Percentiles rank a stretch among this genome's conserved stretches.
These are phyloP conservation scores for Charina bottae DNA, from an alignment of 2,113 vertebrate species.

Conservation along the genomic window DNA sequence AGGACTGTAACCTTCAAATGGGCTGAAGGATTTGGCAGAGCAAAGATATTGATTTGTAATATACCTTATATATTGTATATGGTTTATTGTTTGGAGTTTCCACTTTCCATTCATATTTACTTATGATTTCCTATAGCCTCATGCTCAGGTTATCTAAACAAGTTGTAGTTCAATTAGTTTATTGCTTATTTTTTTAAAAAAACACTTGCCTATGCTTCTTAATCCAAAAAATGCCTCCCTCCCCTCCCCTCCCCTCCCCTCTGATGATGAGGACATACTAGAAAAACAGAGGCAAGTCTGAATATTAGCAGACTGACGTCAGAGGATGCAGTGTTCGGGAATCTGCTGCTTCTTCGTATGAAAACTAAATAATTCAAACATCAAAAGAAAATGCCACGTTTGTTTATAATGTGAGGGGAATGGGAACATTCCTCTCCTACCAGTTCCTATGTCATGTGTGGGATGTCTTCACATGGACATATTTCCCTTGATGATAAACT, in stretches of 20 bases:
- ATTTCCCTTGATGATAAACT: slow-evolving; percentile 47
- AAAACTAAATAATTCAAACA: neutral
- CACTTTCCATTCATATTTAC: neutral
- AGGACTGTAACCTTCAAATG: neutral
- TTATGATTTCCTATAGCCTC: neutral
- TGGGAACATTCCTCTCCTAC: slow-evolving; percentile 19
- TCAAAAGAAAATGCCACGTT: slow-evolving; percentile 28
- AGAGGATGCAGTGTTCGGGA: neutral
- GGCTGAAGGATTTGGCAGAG: neutral
- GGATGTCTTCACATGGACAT: slow-evolving; percentile 19
- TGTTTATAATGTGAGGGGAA: neutral
- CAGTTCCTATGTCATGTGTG: slow-evolving; percentile 24
- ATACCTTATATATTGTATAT: neutral
- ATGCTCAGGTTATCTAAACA: neutral
- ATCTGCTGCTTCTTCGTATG: slow-evolving; percentile 23
- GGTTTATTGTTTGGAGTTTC: neutral
- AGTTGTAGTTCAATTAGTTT: neutral
- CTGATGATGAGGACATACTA: neutral
- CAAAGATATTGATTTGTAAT: neutral
- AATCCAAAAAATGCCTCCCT: too few relatives aligned
- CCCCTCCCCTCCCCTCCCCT: neutral
- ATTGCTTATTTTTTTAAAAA: neutral
- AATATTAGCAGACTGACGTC: slow-evolving; percentile 6
- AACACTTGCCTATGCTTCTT: too few relatives aligned
- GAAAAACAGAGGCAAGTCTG: neutral